A percentile compares a stretch with the other conserved stretches of the same genome.
These are phyloP conservation scores for Prunella fulvescens DNA, from an alignment of 2,113 vertebrate species.

Conservation along the genomic window DNA sequence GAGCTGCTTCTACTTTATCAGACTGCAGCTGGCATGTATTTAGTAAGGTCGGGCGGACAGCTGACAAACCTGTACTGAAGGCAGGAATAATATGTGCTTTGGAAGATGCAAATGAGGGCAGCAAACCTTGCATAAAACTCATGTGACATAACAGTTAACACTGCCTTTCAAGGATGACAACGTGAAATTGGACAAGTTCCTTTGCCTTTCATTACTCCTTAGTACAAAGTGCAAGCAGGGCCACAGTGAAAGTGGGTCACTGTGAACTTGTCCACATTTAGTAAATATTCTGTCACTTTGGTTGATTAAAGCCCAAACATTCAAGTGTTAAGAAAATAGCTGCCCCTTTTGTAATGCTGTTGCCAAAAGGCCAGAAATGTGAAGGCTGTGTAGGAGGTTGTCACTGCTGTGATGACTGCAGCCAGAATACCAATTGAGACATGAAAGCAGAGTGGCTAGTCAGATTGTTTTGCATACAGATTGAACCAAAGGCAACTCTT, in stretches of 20 bases:
- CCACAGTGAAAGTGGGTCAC: background rate
- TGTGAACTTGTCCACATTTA: background rate
- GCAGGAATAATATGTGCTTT: constrained; percentile 32
- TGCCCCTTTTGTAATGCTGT: background rate
- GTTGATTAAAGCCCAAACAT: constrained; percentile 2
- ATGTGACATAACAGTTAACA: background rate
- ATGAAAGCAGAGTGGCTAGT: background rate
- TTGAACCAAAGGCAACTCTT: background rate
- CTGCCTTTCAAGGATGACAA: constrained; percentile 5
- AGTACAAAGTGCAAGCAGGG: background rate
- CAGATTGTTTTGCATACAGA: background rate
- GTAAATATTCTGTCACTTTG: constrained; percentile 3
- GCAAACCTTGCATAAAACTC: constrained; percentile 1
- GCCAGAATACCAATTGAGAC: background rate
- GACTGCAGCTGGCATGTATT: background rate
- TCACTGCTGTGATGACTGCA: background rate
- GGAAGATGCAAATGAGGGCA: constrained; percentile 25
- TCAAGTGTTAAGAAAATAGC: background rate
- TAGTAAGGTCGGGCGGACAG: background rate
- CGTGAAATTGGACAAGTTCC: background rate
- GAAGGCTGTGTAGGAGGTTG: background rate
- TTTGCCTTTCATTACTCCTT: constrained; percentile 36
- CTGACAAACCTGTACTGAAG: constrained; percentile 39
- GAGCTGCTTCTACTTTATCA: background rate
- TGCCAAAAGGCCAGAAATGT: background rate